phyloP scores from a whole-genome alignment of 2,888 invertebrate species.

The Onthophagus sagittarius region DNA sequence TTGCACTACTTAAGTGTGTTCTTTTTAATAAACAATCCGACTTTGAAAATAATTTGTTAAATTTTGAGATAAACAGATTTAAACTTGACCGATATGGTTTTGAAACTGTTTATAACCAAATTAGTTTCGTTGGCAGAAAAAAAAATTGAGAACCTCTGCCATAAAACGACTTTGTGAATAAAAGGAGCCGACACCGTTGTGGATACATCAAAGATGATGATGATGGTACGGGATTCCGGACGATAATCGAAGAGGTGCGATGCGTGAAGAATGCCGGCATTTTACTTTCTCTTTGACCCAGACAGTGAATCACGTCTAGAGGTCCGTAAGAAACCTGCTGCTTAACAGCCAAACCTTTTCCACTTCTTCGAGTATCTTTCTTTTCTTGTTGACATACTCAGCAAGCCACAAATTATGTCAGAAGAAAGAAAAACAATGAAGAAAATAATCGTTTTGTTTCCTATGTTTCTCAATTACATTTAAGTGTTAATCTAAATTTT shows the following conservation, averaged over 20 bases:
- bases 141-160: not conserved
- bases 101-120: too few species aligned
- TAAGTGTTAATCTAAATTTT: too few species aligned
- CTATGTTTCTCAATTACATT: too few species aligned
- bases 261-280: slow-evolving; percentile 31
- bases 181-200: not conserved
- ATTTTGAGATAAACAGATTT: too few species aligned
- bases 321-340: not conserved
- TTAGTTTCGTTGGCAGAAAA: too few species aligned
- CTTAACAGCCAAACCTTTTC: not conserved
- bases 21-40: too few species aligned
- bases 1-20: too few species aligned
- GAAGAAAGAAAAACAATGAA: not conserved
- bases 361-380: not conserved
- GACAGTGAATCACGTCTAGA: slow-evolving; percentile 26
- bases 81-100: too few species aligned
- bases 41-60: too few species aligned
- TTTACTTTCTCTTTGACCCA: slow-evolving; percentile 37
- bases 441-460: not conserved
- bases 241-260: slow-evolving; percentile 22
- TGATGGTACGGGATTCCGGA: slow-evolving; percentile 18
- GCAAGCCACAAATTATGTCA: not conserved
- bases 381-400: too few species aligned
- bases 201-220: not conserved
- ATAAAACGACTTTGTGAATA: not conserved